These are phyloP conservation scores for Junonia oenone DNA, from an alignment of 2,888 invertebrate genomes.

Conservation along the genomic window DNA sequence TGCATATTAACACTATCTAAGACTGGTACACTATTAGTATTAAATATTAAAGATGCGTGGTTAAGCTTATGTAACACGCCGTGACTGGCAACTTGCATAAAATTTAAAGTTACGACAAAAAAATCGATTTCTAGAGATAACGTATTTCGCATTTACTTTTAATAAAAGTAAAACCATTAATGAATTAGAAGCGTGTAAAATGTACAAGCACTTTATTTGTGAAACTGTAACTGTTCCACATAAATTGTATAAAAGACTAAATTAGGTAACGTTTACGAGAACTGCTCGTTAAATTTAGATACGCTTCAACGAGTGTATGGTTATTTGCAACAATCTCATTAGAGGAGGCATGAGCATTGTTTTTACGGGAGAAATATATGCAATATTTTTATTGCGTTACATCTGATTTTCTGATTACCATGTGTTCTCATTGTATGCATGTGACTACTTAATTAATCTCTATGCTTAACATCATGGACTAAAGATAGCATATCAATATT, in stretches of 20 bases:
- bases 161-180: neutral
- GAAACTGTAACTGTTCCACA: neutral
- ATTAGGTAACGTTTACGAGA: slow-evolving; percentile 27
- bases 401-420: slow-evolving; percentile 16
- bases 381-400: slow-evolving; percentile 24
- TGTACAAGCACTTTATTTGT: too few species aligned
- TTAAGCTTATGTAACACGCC: neutral
- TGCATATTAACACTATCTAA: too few species aligned
- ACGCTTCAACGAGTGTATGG: slow-evolving; percentile 23
- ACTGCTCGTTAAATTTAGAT: slow-evolving; percentile 31
- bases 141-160: neutral
- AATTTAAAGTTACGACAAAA: neutral
- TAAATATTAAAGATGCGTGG: neutral
- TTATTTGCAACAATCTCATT: slow-evolving; percentile 32
- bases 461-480: neutral
- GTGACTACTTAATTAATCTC: slow-evolving; percentile 9
- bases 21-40: too few species aligned
- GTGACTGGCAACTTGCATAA: neutral
- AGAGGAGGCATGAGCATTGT: slow-evolving; percentile 19
- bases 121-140: neutral
- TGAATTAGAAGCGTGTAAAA: neutral
- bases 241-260: slow-evolving; percentile 11
- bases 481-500: neutral
- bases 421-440: slow-evolving; percentile 5
- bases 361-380: slow-evolving; percentile 18